Percentiles rank a stretch among this genome's conserved stretches.
Conservation (phyloP, 2,797 vertebrate species). For the Tapera naevia region DNA sequence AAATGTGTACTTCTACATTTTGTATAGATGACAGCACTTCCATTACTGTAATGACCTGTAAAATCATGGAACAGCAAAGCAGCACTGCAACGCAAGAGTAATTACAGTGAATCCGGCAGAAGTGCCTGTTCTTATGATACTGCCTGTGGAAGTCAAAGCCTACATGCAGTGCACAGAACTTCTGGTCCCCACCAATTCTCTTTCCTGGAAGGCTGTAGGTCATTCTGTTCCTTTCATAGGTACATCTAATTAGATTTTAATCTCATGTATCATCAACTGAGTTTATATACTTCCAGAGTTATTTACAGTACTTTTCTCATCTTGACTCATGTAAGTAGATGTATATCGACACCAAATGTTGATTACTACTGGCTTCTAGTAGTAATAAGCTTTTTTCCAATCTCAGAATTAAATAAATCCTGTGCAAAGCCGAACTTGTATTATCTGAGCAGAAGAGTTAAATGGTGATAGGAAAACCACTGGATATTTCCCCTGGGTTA, state of each 20-base stretch:
- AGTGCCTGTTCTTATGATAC: not conserved
- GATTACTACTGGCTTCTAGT: not conserved
- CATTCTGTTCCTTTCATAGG: not conserved
- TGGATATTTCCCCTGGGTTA: not conserved
- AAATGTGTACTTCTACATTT: not conserved
- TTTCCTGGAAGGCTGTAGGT: not conserved
- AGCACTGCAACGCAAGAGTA: not conserved
- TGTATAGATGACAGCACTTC: not conserved
- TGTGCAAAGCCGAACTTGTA: not conserved
- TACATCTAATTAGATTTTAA: not conserved
- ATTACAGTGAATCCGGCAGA: not conserved
- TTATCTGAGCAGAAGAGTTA: not conserved
- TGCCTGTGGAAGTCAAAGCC: not conserved
- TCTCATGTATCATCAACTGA: not conserved
- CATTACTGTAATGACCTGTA: not conserved
- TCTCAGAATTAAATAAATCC: conserved; percentile 8
- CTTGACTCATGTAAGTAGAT: not conserved
- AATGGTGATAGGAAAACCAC: not conserved
- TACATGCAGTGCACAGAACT: not conserved
- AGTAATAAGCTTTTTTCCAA: not conserved
- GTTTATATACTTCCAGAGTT: not conserved
- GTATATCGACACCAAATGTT: not conserved
- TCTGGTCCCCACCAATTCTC: not conserved
- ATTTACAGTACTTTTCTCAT: not conserved
- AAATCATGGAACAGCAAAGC: not conserved